Base-by-base conservation (phyloP, 1,140 invertebrate genomes). In the Subanguina moxae region DNA sequence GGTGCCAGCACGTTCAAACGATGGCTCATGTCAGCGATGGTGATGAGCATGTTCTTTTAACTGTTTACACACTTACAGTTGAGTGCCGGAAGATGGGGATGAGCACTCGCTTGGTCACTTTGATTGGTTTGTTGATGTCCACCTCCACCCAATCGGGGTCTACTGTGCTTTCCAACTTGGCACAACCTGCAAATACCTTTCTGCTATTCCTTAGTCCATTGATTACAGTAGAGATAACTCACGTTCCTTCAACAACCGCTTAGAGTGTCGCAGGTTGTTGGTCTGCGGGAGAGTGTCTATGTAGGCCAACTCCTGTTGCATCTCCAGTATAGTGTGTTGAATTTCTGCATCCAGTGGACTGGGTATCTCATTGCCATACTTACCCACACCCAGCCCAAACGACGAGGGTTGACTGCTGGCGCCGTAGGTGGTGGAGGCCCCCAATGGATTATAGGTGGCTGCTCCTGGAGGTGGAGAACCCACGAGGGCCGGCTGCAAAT, bases 221-320 rank as follows among this genome's bases (percentile, higher is more conserved):
- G 17, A 52, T n/a, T n/a, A 52, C 23, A 25, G 23, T 21, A 52
- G 3, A 52, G 17, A 3, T 21, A 45, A 19, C 48, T 19, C 23
- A 62, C 61, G 28, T 32, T 17, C 43, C 11, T 46, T 65, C 17
- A 68, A 57, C 56, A 68, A 23, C n/a, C 66, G 30, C 27, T 62
- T 58, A 17, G 66, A 68, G 21, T 68, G 57, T 11, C 11, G 23
- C 25, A 68, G 21, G 30, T 62, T 30, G 15, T 27, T 28, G 27
- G 11, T 52, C 13, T 46, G 17, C 17, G 66, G 32, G 1, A 68
- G 30, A 9, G 66, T 61, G 38, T 68, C 57, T 15, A 68, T 65
- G 21, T 45, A 68, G 38, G 56, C 57, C 42, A 58, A 45, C 32
- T 68, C 66, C 23, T 68, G 66, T 17, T 58, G 28, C 66, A 68